Base-by-base conservation (phyloP, 2,888 invertebrate species). In the Rhingia rostrata region DNA sequence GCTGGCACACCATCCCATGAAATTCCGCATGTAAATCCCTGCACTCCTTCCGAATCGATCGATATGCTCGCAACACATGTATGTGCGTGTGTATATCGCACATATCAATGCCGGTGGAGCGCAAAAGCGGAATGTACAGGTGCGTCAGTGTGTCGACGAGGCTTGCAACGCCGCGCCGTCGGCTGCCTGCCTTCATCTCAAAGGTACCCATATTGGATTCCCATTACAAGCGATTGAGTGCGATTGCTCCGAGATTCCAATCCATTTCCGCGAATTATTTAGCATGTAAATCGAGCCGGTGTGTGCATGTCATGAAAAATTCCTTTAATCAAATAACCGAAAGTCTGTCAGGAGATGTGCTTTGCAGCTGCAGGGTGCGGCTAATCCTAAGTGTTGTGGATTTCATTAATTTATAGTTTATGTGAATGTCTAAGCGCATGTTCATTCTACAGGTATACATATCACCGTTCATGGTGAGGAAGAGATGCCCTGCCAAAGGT, bases 211-310 rank as follows among this genome's bases (percentile, higher is more conserved):
- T 22, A 84, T 84, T 74, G 79, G 80, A 80, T 74, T 74, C 79
- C 72, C 67, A 83, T 83, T 84, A 84, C 69, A 64, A 73, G 72
- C 79, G 83, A 66, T 73, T 64, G 63, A 61, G 72, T 73, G 61
- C 61, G 53, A 83, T 84, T 84, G 84, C 80, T 75, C 74, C 54
- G 84, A 80, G 84, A 84, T 84, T 84, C 70, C 64, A 64, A 84
- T 80, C 51, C 80, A 84, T 84, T 84, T 84, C 80, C 80, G 80
- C 80, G 84, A 84, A 84, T 70, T 80, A 84, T 84, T 80, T 80
- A 80, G 66, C 74, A 84, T 84, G 80, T 74, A 84, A 84, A 84
- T 84, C 61, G 80, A 61, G 61, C 63, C 54, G 79, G 69, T 84
- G 79, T 74, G 73, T 61, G 74, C 66, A 75, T 80, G 22, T 84